These are phyloP conservation scores for Epicauta chinensis DNA, from an alignment of 1,140 invertebrate species.

Conservation along the genomic window DNA sequence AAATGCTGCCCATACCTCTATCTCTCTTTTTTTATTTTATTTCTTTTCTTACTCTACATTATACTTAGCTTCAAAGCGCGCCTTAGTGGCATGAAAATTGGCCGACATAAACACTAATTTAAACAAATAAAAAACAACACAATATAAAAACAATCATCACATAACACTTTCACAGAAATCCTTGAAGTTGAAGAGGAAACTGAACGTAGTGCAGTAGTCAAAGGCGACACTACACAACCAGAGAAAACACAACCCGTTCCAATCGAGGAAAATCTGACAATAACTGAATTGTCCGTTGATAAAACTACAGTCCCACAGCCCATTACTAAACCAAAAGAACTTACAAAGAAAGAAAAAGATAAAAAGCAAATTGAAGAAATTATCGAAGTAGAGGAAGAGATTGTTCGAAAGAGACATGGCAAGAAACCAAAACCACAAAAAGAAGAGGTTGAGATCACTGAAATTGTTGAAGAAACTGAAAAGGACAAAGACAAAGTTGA, in stretches of 20 bases:
- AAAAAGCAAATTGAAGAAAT: slow-evolving; percentile 8
- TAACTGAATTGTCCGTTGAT: slow-evolving; percentile 40
- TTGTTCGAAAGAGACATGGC: neutral
- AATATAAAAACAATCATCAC: slow-evolving; percentile 30
- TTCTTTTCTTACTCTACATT: no score
- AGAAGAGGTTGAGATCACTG: neutral
- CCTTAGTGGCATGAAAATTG: slow-evolving; percentile 11
- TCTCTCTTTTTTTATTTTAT: slow-evolving; percentile 8
- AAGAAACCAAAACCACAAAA: slow-evolving; percentile 2
- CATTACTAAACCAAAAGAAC: slow-evolving; percentile 39
- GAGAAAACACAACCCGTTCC: slow-evolving; percentile 31
- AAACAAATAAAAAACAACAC: slow-evolving; percentile 4
- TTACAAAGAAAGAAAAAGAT: slow-evolving; percentile 43
- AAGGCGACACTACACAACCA: slow-evolving; percentile 24
- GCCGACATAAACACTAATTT: slow-evolving; percentile 5
- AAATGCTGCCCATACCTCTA: slow-evolving; percentile 10
- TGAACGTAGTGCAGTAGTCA: slow-evolving; percentile 21
- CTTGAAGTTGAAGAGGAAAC: slow-evolving; percentile 40
- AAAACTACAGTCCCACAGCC: slow-evolving; percentile 41
- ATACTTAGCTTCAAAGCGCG: no score
- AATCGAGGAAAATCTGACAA: slow-evolving; percentile 37
- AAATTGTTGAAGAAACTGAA: neutral
- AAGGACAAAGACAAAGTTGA: slow-evolving; percentile 1
- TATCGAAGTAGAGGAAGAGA: slow-evolving; percentile 1
- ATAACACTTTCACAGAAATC: slow-evolving; percentile 48